Conservation (phyloP, 2,113 vertebrate genomes). For the Sylvietta virens region DNA sequence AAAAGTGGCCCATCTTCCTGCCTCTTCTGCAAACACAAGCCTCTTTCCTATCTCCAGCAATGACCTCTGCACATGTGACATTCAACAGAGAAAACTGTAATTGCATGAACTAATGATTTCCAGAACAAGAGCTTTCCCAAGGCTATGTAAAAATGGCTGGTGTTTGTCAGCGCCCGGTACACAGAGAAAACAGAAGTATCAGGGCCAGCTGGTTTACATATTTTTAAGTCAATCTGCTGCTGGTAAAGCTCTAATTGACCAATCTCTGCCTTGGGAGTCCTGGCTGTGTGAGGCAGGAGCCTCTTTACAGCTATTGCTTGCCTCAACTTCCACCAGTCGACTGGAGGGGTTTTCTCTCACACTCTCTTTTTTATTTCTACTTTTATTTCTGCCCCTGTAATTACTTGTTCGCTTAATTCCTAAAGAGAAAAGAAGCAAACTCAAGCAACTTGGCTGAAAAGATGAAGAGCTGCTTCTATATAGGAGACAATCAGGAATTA, state of each 20-base stretch:
- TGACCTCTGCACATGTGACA: neutral
- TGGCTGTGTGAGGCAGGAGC: fast-evolving
- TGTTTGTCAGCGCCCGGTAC: neutral
- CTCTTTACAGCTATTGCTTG: neutral
- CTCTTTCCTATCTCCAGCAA: neutral
- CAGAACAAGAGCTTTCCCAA: neutral
- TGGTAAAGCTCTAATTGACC: slow-evolving; percentile 7
- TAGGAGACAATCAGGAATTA: neutral
- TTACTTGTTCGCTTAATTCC: neutral
- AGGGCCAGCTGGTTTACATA: neutral
- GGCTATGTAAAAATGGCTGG: neutral
- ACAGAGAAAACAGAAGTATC: neutral
- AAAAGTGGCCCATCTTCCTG: neutral
- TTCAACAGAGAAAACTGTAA: neutral
- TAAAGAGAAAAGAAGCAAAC: neutral
- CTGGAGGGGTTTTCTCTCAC: neutral
- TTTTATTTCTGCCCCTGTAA: neutral
- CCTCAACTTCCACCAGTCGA: neutral
- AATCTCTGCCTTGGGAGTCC: neutral
- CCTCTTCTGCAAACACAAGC: neutral
- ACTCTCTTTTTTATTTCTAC: neutral
- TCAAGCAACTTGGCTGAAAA: neutral
- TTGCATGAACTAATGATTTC: neutral
- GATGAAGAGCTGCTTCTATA: neutral
- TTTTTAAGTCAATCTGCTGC: neutral